A percentile compares a stretch with the other conserved stretches of the same genome.
These are phyloP conservation scores for Tonatia bakeri DNA, from an alignment of 2,113 vertebrate species.

Conservation along the genomic window DNA sequence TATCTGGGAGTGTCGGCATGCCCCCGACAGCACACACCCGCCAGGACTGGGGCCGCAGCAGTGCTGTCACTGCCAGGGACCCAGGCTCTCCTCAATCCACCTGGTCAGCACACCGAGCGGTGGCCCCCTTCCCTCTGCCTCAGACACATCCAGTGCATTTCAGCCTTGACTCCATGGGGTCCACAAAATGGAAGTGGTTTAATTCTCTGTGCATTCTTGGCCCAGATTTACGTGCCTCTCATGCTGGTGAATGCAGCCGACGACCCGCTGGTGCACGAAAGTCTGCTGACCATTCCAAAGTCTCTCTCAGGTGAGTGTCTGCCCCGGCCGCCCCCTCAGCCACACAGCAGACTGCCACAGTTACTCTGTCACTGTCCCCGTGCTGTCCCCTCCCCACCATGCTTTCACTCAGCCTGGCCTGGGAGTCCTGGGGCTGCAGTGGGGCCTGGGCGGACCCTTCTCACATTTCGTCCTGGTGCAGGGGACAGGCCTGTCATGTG, in stretches of 20 bases:
- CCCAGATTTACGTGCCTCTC: slow-evolving; percentile 94
- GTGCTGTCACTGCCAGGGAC: not conserved
- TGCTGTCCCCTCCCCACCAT: not conserved
- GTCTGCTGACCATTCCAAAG: slow-evolving; percentile 95
- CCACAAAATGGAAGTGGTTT: not conserved
- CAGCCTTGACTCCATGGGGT: not conserved
- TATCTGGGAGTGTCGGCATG: not conserved
- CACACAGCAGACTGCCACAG: not conserved
- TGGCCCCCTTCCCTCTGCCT: not conserved
- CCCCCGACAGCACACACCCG: not conserved
- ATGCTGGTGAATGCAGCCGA: slow-evolving; percentile 95
- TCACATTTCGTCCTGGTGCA: not conserved
- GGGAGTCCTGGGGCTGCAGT: not conserved
- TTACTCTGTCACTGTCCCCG: not conserved
- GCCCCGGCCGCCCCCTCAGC: not conserved
- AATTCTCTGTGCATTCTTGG: not conserved
- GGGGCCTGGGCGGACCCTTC: not conserved
- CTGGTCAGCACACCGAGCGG: not conserved
- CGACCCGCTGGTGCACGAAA: slow-evolving; percentile 95
- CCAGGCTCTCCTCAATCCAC: not conserved
- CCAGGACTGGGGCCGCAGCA: not conserved
- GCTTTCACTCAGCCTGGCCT: not conserved
- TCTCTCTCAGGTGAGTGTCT: slow-evolving; percentile 90
- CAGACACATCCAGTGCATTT: not conserved
- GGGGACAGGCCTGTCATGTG: not conserved